phyloP scores from a whole-genome alignment of 1,140 invertebrate genomes.

The Rhynchophorus ferrugineus region DNA sequence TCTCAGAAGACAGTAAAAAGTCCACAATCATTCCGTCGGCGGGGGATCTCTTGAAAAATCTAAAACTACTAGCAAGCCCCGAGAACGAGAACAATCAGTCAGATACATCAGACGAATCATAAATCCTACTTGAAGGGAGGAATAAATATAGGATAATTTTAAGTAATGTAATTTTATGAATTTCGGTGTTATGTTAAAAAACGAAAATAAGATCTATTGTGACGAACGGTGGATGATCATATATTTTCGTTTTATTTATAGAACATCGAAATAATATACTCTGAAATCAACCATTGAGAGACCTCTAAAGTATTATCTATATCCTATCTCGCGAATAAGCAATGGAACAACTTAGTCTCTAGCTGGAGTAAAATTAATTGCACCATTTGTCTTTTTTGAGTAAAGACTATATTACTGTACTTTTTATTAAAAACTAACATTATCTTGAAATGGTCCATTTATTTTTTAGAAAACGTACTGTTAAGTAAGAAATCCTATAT shows the following conservation, averaged over 20 bases:
- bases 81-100: too few relatives aligned
- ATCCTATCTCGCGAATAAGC: not conserved
- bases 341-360: not conserved
- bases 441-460: not conserved
- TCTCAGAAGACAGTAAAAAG: slow-evolving; percentile 30
- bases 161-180: not conserved
- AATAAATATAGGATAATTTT: not conserved
- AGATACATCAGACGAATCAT: too few relatives aligned
- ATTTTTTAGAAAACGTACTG: not conserved
- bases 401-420: slow-evolving; percentile 12
- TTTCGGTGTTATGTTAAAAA: not conserved
- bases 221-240: not conserved
- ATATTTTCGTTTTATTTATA: not conserved
- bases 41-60: not conserved
- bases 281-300: not conserved
- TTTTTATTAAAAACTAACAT: not conserved
- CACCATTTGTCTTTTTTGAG: slow-evolving; percentile 1
- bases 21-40: not conserved
- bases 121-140: too few relatives aligned
- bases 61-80: too few relatives aligned
- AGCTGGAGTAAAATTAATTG: not conserved
- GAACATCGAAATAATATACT: not conserved
- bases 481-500: not conserved
- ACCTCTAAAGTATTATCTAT: not conserved
- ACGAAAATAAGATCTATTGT: not conserved